Percentiles rank a stretch among this genome's conserved stretches.
Evolutionary conservation across 2,797 vertebrate genomes (phyloP).

Genomic region (Thunnus albacares): DNA sequence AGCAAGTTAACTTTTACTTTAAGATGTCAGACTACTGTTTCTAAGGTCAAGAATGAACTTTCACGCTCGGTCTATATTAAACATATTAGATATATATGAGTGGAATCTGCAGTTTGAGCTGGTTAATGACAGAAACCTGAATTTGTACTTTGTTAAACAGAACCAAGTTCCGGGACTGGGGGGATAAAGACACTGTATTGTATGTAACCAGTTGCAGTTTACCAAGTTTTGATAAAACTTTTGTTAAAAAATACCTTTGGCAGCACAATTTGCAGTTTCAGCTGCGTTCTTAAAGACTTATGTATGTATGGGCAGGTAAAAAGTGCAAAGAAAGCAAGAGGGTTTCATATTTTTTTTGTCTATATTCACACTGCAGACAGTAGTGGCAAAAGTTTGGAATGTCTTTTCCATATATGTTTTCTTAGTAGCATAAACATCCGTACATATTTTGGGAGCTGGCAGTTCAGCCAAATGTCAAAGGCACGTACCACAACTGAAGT

Average conservation of each 20-base stretch:
- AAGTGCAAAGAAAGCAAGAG: conserved; percentile 7
- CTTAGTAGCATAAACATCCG: neutral
- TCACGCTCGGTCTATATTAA: no score
- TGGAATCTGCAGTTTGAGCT: no score
- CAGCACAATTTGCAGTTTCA: neutral
- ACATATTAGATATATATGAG: no score
- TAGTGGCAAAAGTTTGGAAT: neutral
- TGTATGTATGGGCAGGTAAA: neutral
- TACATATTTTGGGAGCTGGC: neutral
- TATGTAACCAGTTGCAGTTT: no score
- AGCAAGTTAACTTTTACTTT: no score
- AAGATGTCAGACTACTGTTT: no score
- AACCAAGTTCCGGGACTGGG: no score
- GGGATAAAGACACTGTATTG: no score
- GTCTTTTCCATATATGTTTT: neutral
- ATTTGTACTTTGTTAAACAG: no score
- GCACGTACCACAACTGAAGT: neutral
- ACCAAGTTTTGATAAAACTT: neutral
- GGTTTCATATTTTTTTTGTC: neutral
- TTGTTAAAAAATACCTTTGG: neutral
- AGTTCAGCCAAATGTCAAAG: conserved; percentile 15
- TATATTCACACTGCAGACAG: conserved; percentile 15
- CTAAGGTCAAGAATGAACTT: no score
- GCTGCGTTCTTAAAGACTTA: neutral
- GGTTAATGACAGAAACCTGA: no score